Percentiles rank a stretch among this genome's conserved stretches.
Conservation (phyloP, 2,888 invertebrate genomes). For the Tenthredo notha region DNA sequence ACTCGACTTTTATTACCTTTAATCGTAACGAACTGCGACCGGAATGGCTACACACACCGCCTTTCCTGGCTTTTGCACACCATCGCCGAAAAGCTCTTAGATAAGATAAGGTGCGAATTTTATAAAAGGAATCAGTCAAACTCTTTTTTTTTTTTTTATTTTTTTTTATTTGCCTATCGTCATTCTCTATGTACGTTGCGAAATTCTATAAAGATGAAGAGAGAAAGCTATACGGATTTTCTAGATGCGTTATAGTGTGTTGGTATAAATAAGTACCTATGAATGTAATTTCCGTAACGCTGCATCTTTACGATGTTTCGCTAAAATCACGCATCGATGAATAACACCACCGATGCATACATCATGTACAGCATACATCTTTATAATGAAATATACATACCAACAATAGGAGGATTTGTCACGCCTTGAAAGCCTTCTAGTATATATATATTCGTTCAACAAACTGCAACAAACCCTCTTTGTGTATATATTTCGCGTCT, state of each 20-base stretch:
- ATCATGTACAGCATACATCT: constrained; percentile 56
- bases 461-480: constrained; percentile 25
- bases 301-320: constrained; percentile 49
- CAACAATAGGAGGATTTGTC: constrained; percentile 70
- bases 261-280: background rate
- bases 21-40: constrained; percentile 68
- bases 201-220: background rate
- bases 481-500: constrained; percentile 11
- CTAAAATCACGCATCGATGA: constrained; percentile 70
- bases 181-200: background rate
- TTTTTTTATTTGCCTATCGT: background rate
- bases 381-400: constrained; percentile 39
- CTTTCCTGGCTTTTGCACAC: background rate
- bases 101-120: background rate
- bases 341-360: constrained; percentile 64
- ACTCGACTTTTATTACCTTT: constrained; percentile 71
- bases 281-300: constrained; percentile 63
- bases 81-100: background rate
- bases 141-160: background rate
- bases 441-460: constrained; percentile 22
- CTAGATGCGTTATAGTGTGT: background rate
- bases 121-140: background rate
- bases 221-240: background rate
- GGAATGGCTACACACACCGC: constrained; percentile 5
- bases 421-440: constrained; percentile 62